Evolutionary conservation across 2,797 vertebrate genomes (phyloP), one percentile per base, ranked within the genome.

Genomic region (Cynodonichthys magdalenae): DNA sequence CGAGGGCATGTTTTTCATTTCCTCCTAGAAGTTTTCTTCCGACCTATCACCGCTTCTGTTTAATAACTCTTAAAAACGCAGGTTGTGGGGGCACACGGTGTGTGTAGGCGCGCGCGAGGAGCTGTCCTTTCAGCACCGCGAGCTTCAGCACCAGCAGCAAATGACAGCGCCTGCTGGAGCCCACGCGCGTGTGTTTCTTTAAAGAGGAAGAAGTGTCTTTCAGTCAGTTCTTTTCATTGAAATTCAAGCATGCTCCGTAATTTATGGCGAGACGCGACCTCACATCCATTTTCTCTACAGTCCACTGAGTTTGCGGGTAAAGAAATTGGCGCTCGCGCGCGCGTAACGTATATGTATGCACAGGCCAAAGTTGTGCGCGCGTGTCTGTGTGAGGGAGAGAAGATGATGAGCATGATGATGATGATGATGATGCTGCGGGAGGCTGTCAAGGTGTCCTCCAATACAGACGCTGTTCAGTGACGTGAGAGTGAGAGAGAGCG

Each of bases 111-210:
- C 84, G 75, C 83, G 75, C 24, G 82, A 51, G 89, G 90, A 92
- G 89, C 92, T 94, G 90, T 92, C 87, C 84, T 82, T 92, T 92
- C 93, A 93, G 92, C 90, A 92, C 93, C 91, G 57, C 69, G 63
- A 80, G 79, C 78, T 88, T 85, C 90, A 91, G 89, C 85, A 91
- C 90, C 71, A 2, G 77, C 85, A 64, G 83, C 84, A 66, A 86
- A 66, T 74, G 77, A 84, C 75, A 84, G 79, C 86, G 54, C 55
- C 79, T 60, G 63, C 73, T 18, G 6, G 45, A 59, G 83, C 84
- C 87, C 85, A 64, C 71, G 76, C 81, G 73, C 69, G 17, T 48
- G 36, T 39, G 2, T 39, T 6, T 49, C 19, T 49, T 39, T 68
- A n/a, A 11, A 4, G 6, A 31, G 24, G 24, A 24, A 24, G 24